phyloP scores from a whole-genome alignment of 1,140 invertebrate genomes.

The Meloidogyne exigua region DNA sequence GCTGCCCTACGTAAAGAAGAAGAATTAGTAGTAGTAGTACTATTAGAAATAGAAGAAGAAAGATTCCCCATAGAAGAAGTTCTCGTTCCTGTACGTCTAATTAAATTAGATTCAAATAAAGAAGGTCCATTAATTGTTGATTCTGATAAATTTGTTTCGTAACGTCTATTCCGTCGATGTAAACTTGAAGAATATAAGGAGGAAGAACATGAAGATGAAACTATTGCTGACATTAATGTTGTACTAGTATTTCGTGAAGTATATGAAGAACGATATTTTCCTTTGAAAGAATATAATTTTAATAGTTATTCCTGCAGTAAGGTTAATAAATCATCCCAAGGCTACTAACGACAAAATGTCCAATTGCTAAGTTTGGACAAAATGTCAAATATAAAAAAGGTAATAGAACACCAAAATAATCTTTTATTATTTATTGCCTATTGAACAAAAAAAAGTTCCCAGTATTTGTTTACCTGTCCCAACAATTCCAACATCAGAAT shows the following conservation, averaged over 20 bases:
- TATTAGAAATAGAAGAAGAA: not conserved
- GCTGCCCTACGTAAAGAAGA: not conserved
- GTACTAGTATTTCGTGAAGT: not conserved
- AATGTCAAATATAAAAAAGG: no score
- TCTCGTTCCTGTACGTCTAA: not conserved
- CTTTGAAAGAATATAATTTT: slow-evolving; percentile 1
- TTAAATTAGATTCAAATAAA: slow-evolving; percentile 1
- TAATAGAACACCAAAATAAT: no score
- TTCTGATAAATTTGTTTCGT: slow-evolving; percentile 1
- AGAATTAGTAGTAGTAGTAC: no score
- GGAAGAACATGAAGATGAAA: not conserved
- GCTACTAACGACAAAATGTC: no score
- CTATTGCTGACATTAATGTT: slow-evolving; percentile 12
- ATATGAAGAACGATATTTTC: slow-evolving; percentile 6
- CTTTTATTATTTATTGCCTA: no score
- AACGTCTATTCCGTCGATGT: not conserved
- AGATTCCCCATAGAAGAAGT: slow-evolving; percentile 1
- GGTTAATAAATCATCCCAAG: no score
- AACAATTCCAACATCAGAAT: slow-evolving; percentile 38
- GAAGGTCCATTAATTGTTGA: not conserved
- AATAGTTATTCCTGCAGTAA: no score
- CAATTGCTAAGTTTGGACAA: no score
- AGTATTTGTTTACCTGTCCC: not conserved
- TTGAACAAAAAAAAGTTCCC: no score
- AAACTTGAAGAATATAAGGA: not conserved